Percentiles rank a stretch among this genome's conserved stretches.
Evolutionary conservation across 2,113 vertebrate species (phyloP).

Genomic region (Eupsittula cactorum): DNA sequence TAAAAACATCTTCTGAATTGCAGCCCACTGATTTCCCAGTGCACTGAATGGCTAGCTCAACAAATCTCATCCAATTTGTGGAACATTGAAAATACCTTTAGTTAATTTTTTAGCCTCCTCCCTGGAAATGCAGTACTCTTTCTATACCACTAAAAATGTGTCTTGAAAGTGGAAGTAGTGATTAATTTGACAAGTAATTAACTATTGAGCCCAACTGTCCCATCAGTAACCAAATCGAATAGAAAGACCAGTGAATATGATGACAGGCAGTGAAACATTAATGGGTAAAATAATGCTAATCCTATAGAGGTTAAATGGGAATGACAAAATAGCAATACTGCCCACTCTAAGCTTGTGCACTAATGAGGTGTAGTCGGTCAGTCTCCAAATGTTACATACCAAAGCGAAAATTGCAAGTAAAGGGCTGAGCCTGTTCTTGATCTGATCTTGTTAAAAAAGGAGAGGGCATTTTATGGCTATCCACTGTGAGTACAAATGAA

Average conservation of each 20-base stretch:
- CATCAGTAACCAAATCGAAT: conserved; percentile 47
- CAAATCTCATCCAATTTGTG: background rate
- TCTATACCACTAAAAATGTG: conserved; percentile 7
- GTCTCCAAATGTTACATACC: background rate
- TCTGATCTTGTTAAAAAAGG: background rate
- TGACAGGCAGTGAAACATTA: background rate
- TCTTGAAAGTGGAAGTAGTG: conserved; percentile 36
- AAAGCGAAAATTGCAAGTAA: conserved; percentile 38
- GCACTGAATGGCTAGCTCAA: background rate
- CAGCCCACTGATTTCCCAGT: background rate
- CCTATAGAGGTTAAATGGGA: background rate
- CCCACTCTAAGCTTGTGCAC: background rate
- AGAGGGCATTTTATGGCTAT: background rate
- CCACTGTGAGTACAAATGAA: background rate
- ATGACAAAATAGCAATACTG: background rate
- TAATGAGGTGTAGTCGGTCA: background rate
- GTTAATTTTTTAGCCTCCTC: conserved; percentile 21
- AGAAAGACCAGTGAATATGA: background rate
- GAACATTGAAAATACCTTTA: conserved; percentile 14
- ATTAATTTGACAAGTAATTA: conserved; percentile 62
- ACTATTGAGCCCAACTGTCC: conserved; percentile 47
- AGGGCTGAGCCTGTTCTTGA: background rate
- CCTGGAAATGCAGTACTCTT: conserved; percentile 33
- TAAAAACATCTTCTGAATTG: background rate
- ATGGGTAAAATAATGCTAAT: conserved; percentile 42